A percentile compares a stretch with the other conserved stretches of the same genome.
Conservation (phyloP, 2,797 vertebrate species). For the Darevskia nairensis region DNA sequence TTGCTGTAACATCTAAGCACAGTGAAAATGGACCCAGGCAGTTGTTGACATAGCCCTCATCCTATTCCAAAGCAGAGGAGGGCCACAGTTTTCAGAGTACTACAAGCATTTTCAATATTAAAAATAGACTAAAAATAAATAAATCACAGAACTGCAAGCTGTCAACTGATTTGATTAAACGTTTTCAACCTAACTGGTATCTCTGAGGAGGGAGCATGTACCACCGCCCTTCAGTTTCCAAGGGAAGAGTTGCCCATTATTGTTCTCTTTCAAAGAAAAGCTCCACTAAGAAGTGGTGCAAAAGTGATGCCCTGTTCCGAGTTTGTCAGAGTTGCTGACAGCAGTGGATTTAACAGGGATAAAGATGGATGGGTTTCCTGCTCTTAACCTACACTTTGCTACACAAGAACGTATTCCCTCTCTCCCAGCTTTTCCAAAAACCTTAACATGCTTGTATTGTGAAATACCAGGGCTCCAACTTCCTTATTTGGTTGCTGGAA, state of each 20-base stretch:
- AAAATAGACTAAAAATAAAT: neutral
- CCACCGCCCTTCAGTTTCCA: neutral
- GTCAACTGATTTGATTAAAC: neutral
- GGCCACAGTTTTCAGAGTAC: neutral
- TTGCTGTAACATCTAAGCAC: neutral
- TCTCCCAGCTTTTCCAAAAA: constrained; percentile 46
- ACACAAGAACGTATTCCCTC: constrained; percentile 27
- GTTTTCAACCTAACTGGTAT: neutral
- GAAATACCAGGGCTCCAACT: constrained; percentile 77
- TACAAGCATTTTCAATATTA: neutral
- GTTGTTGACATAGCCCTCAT: neutral
- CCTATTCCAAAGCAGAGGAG: neutral
- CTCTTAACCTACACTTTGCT: constrained; percentile 6
- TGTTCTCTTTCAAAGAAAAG: constrained; percentile 35
- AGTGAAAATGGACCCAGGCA: neutral
- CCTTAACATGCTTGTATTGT: constrained; percentile 78
- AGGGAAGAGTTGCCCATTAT: neutral
- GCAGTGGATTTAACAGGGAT: constrained; percentile 20
- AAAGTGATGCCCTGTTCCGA: constrained; percentile 36
- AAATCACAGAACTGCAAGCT: neutral
- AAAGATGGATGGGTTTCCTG: neutral
- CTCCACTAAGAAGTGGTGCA: constrained; percentile 34
- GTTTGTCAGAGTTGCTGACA: constrained; percentile 36
- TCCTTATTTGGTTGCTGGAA: constrained; percentile 92
- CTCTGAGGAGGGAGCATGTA: neutral